Base-by-base conservation (phyloP, 1,140 invertebrate genomes). In the Odontomachus brunneus region DNA sequence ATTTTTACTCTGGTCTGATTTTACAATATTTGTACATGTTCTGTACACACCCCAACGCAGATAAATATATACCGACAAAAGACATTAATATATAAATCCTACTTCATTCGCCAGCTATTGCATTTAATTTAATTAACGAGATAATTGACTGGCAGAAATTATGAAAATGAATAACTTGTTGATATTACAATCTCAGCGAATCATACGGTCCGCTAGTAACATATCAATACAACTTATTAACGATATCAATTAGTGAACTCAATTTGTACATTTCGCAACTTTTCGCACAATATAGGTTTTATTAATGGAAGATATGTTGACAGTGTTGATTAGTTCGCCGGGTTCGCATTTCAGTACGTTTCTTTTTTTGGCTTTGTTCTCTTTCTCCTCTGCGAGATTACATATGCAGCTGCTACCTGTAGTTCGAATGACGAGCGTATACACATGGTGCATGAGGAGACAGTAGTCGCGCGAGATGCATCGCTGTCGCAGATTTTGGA, bases 91-190 rank as follows among this genome's bases (percentile, higher is more conserved):
- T 33, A 33, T 69, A 67, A 26, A 76, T n/a, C 63, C n/a, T 44
- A 24, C 65, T 71, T 57, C 65, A 80, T 80, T 80, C 71, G 51
- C 9, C 67, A 48, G 38, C 17, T n/a, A 51, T 80, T 80, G 75
- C 65, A 80, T 80, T 80, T 80, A 80, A 80, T 80, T 71, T 44
- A 44, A 44, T 44, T 4, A 44, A 80, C 63, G 22, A 15, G 33
- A 69, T 80, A 80, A 80, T 80, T 80, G 65, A 49, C 26, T 71
- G 65, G 24, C 22, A 71, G 65, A 80, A 80, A 80, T 80, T 71
- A 80, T 80, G 75, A 80, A 80, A 80, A 80, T 80, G 75, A 65
- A 53, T 78, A 69, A 78, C 75, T 78, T 78, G 65, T 71, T 80
- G 75, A 80, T 80, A 80, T 80, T 80, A 59, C 65, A 71, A 80